Conservation (phyloP, 1,140 invertebrate genomes). For the Leptopilina boulardi region DNA sequence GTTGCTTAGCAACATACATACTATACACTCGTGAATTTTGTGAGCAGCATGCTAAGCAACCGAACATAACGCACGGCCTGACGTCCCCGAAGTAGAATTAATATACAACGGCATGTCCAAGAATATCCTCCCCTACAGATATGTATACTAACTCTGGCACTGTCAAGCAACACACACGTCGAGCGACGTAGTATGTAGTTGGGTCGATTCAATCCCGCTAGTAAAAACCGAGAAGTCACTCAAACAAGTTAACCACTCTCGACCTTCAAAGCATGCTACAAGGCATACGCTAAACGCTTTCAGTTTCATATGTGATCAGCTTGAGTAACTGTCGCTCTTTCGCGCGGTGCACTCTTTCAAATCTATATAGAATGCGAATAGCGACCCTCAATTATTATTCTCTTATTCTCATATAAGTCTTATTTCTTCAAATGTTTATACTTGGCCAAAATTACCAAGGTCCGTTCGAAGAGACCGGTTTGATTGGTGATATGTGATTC, state of each 20-base stretch:
- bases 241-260: not conserved
- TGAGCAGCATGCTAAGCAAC: not conserved
- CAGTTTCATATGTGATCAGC: not conserved
- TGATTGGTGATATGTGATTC: slow-evolving; percentile 14
- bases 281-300: not conserved
- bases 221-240: slow-evolving; percentile 6
- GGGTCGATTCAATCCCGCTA: slow-evolving; percentile 30
- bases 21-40: not conserved
- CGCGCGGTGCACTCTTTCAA: slow-evolving; percentile 32
- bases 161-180: slow-evolving; percentile 42
- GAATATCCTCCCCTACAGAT: slow-evolving; percentile 56
- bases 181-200: slow-evolving; percentile 38
- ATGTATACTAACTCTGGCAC: not conserved
- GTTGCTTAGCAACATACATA: slow-evolving; percentile 14
- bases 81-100: slow-evolving; percentile 57
- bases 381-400: slow-evolving; percentile 35
- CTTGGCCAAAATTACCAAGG: slow-evolving; percentile 36
- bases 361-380: slow-evolving; percentile 28
- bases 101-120: slow-evolving; percentile 58
- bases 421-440: slow-evolving; percentile 8
- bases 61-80: not conserved
- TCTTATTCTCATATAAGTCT: slow-evolving; percentile 5
- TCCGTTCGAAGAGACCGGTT: slow-evolving; percentile 13
- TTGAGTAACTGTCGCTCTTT: slow-evolving; percentile 36
- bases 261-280: not conserved